These are phyloP conservation scores for Habropoda laboriosa DNA, from an alignment of 1,140 invertebrate genomes.

Conservation along the genomic window DNA sequence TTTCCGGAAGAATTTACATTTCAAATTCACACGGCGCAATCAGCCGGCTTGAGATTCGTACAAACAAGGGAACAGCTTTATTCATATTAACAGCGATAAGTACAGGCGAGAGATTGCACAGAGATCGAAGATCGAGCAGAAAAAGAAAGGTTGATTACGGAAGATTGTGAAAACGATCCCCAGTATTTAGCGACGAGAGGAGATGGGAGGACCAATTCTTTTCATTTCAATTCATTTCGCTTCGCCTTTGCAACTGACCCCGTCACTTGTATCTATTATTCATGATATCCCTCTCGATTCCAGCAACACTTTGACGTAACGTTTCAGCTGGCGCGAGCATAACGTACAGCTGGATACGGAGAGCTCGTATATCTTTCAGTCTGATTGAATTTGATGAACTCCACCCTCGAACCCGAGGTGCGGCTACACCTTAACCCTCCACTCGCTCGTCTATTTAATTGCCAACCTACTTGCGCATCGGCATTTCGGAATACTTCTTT, in stretches of 20 bases:
- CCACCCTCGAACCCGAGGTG: no score
- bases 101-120: no score
- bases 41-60: neutral
- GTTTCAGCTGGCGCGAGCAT: neutral
- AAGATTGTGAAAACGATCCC: no score
- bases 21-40: neutral
- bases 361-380: conserved; percentile 12
- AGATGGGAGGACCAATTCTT: no score
- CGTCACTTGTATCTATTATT: conserved; percentile 35
- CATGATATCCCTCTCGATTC: conserved; percentile 17
- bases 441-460: neutral
- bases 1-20: neutral
- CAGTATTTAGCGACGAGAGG: no score
- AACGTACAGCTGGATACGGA: neutral
- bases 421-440: neutral
- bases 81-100: no score
- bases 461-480: neutral
- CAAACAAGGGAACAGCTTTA: neutral
- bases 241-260: neutral
- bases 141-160: no score
- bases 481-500: no score
- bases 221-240: neutral
- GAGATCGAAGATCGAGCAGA: no score
- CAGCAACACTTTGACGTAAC: conserved; percentile 17
- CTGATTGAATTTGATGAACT: conserved; percentile 33